These are phyloP conservation scores for Philhelius pedissequus DNA, from an alignment of 2,888 invertebrate species.

Conservation along the genomic window DNA sequence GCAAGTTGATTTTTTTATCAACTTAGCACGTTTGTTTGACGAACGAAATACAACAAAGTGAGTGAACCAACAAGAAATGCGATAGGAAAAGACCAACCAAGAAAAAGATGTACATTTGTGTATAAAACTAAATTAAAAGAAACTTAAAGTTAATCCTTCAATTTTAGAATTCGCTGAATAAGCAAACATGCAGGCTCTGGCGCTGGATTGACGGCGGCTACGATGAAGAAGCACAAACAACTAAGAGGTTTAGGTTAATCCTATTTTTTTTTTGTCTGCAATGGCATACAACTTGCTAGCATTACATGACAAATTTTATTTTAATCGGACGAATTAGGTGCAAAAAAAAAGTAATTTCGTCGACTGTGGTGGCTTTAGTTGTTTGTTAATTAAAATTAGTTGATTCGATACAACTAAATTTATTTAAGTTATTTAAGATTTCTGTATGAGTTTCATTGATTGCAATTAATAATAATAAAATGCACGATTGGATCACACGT, in stretches of 20 bases:
- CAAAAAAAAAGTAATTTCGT: background rate
- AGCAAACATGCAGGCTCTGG: constrained; percentile 5
- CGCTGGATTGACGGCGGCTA: background rate
- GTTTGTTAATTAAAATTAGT: background rate
- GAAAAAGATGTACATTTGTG: background rate
- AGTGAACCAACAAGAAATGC: background rate
- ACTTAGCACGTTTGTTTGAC: background rate
- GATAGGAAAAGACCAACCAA: background rate
- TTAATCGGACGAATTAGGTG: background rate
- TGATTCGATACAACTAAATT: background rate
- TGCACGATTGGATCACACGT: too few species aligned
- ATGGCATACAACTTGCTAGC: constrained; percentile 23
- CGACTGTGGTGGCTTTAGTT: background rate
- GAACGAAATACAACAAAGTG: background rate
- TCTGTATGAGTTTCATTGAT: too few species aligned
- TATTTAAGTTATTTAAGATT: too few species aligned
- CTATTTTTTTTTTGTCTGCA: constrained; percentile 3
- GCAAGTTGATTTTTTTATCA: background rate
- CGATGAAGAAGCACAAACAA: constrained; percentile 2
- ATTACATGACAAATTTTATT: background rate
- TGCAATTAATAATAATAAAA: too few species aligned
- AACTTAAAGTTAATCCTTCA: constrained; percentile 50
- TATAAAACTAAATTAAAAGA: constrained; percentile 37
- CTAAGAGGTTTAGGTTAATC: constrained; percentile 60
- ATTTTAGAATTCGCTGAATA: constrained; percentile 54